Evolutionary conservation across 2,113 vertebrate genomes (phyloP).

Genomic region (Thinocorus orbignyianus): DNA sequence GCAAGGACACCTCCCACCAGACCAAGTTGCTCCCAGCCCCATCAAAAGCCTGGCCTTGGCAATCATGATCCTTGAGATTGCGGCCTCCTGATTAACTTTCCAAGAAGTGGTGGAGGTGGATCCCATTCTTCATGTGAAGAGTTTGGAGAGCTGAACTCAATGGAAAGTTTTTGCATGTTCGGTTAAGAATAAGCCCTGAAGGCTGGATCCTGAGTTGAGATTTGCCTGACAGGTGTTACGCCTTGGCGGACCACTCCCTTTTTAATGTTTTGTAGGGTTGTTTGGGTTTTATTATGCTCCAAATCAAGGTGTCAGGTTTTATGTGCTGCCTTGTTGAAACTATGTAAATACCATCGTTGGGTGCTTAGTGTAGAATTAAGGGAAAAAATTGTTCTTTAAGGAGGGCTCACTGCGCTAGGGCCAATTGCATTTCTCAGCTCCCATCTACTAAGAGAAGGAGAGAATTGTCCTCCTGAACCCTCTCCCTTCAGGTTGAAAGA

Average conservation of each 20-base stretch:
- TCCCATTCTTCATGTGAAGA: too few species aligned
- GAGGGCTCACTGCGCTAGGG: background rate
- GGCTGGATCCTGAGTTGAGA: background rate
- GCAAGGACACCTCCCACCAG: too few species aligned
- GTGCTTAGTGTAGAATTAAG: background rate
- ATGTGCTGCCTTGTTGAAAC: background rate
- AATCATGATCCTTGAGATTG: too few species aligned
- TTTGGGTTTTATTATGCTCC: background rate
- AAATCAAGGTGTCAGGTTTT: background rate
- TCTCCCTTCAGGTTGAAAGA: background rate
- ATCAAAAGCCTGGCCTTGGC: too few species aligned
- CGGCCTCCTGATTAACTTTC: too few species aligned
- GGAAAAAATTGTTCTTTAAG: background rate
- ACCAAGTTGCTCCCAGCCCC: too few species aligned
- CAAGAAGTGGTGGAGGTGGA: too few species aligned
- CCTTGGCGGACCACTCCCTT: rapidly evolving
- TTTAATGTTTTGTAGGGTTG: background rate
- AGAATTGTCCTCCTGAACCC: background rate
- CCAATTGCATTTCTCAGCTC: background rate
- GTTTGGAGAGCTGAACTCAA: too few species aligned
- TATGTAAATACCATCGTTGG: background rate
- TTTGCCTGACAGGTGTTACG: background rate
- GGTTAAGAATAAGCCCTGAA: background rate
- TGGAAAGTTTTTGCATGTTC: background rate
- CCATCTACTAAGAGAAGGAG: background rate